Evolutionary conservation across 2,888 invertebrate species (phyloP).

Genomic region (Meganola albula): DNA sequence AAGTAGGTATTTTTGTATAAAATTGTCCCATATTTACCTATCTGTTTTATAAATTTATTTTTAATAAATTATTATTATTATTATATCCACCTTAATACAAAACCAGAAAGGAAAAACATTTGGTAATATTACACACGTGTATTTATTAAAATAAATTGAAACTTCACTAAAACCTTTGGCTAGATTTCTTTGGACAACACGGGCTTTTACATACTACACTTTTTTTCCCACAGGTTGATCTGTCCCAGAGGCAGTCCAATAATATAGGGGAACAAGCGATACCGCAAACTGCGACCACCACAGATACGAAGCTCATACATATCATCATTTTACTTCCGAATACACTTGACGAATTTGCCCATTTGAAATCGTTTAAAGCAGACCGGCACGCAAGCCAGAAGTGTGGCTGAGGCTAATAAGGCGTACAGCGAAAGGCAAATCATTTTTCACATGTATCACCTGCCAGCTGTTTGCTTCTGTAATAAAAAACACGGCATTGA

Average conservation of each 20-base stretch:
- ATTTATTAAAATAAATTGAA: no score
- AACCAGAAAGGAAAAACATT: no score
- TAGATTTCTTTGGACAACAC: slow-evolving; percentile 36
- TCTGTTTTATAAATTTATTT: no score
- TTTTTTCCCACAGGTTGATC: background rate
- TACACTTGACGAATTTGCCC: slow-evolving; percentile 49
- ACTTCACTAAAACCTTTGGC: slow-evolving; percentile 13
- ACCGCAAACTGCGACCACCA: slow-evolving; percentile 40
- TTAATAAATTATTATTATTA: no score
- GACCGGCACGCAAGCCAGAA: slow-evolving; percentile 61
- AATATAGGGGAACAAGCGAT: slow-evolving; percentile 46
- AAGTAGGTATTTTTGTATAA: no score
- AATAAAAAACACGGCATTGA: no score
- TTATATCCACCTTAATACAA: no score
- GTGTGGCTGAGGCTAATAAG: slow-evolving; percentile 56
- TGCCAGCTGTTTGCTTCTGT: no score
- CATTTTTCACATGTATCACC: slow-evolving; percentile 42
- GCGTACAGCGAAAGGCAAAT: slow-evolving; percentile 65
- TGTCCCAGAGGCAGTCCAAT: slow-evolving; percentile 37
- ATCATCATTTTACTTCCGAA: slow-evolving; percentile 52
- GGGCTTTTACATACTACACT: slow-evolving; percentile 36
- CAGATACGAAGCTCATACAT: slow-evolving; percentile 45
- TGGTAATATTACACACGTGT: no score
- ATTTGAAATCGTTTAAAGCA: slow-evolving; percentile 52
- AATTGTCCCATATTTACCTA: no score